Percentiles rank a stretch among this genome's conserved stretches.
Conservation (phyloP, 2,113 vertebrate species). For the Toxostoma redivivum region DNA sequence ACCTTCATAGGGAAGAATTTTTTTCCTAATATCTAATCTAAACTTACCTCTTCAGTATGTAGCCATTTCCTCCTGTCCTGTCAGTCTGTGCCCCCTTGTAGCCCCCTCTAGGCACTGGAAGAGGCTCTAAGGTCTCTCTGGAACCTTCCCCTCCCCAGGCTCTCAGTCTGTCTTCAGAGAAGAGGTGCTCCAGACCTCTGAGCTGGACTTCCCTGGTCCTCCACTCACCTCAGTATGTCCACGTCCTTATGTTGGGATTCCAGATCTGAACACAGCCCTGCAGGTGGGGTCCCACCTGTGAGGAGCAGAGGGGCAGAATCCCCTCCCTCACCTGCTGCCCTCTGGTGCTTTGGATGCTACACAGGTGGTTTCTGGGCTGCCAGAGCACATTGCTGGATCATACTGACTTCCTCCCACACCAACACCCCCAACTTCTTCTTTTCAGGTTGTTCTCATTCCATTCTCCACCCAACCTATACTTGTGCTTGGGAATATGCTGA, state of each 20-base stretch:
- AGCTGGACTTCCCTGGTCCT: not conserved
- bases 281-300: not conserved
- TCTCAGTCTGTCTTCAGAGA: not conserved
- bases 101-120: too few species aligned
- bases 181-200: not conserved
- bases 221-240: not conserved
- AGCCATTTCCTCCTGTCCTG: not conserved
- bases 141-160: not conserved
- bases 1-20: not conserved
- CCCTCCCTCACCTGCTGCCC: not conserved
- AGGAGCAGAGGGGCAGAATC: not conserved
- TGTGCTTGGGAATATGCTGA: not conserved
- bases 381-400: not conserved
- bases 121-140: not conserved
- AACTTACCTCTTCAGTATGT: not conserved
- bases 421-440: not conserved
- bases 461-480: rapidly evolving
- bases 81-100: not conserved
- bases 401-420: not conserved
- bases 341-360: rapidly evolving
- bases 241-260: rapidly evolving
- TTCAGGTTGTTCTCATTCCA: not conserved
- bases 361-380: not conserved
- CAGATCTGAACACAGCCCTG: not conserved
- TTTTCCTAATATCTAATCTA: not conserved